Evolutionary conservation across 23 tunicate species (phyloP).

Genomic region (Halocynthia aurantium): DNA sequence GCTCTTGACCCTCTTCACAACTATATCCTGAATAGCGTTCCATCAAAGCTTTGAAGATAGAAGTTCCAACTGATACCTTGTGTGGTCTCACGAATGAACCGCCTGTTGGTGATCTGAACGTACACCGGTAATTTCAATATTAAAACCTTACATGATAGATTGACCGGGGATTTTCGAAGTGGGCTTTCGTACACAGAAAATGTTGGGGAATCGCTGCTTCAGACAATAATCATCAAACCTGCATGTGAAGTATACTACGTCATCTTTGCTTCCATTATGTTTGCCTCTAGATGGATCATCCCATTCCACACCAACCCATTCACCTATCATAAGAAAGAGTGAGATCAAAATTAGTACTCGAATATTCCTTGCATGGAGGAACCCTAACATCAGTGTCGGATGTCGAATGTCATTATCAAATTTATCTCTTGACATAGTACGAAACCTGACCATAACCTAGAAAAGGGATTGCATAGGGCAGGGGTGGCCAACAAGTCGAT

Average conservation of each 20-base stretch:
- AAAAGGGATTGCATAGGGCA: too few species aligned
- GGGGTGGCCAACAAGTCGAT: too few species aligned
- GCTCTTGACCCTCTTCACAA: conserved; percentile 7
- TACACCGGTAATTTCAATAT: too few species aligned
- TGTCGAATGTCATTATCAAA: too few species aligned
- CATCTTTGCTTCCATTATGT: conserved; percentile 86
- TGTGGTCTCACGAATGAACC: conserved; percentile 72
- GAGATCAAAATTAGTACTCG: not conserved
- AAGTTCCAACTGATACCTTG: conserved; percentile 44
- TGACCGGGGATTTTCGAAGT: too few species aligned
- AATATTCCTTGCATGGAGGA: too few species aligned
- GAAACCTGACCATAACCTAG: too few species aligned
- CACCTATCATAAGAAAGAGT: conserved; percentile 20
- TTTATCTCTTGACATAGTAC: too few species aligned
- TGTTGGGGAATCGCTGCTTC: too few species aligned
- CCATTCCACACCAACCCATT: conserved; percentile 91
- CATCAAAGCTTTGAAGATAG: conserved; percentile 46
- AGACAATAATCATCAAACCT: conserved; percentile 4
- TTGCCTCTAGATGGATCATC: conserved; percentile 74
- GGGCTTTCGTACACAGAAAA: too few species aligned
- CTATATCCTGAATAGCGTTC: conserved; percentile 31
- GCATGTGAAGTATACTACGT: conserved; percentile 70
- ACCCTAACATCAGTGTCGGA: too few species aligned
- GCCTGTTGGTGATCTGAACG: conserved; percentile 37
- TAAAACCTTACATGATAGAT: too few species aligned